Evolutionary conservation across 2,113 vertebrate genomes (phyloP).

Genomic region (Mobula birostris): DNA sequence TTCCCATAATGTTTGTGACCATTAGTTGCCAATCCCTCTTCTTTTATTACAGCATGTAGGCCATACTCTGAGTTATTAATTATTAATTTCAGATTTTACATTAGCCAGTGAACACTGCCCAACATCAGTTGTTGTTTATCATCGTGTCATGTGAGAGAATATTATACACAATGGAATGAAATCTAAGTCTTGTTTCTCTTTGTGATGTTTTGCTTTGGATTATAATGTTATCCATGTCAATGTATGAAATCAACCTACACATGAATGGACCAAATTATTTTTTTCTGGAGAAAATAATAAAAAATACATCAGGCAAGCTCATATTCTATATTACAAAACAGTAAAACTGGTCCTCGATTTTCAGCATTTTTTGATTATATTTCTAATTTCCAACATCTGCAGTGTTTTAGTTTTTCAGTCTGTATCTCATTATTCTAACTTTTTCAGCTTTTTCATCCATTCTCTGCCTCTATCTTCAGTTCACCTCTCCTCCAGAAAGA

Average conservation of each 20-base stretch:
- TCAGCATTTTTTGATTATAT: too few species aligned
- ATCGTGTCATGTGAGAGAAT: background rate
- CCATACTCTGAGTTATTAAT: background rate
- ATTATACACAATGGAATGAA: background rate
- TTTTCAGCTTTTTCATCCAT: too few species aligned
- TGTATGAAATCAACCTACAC: background rate
- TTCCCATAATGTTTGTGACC: background rate
- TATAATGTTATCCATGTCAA: background rate
- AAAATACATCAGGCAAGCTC: background rate
- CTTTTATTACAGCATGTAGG: background rate
- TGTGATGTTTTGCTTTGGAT: background rate
- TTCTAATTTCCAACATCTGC: too few species aligned
- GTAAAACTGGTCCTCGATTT: too few species aligned
- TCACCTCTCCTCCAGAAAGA: too few species aligned
- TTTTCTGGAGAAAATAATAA: background rate
- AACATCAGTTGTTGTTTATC: background rate
- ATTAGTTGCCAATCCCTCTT: background rate
- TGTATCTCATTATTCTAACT: too few species aligned
- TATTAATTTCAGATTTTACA: background rate
- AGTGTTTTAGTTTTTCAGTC: too few species aligned
- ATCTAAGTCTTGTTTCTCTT: background rate
- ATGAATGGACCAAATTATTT: background rate
- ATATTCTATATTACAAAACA: too few species aligned
- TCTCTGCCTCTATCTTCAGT: too few species aligned
- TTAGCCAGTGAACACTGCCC: background rate